Percentiles rank a stretch among this genome's conserved stretches.
Conservation (phyloP, 2,888 invertebrate species). For the Drosophila anomelani region DNA sequence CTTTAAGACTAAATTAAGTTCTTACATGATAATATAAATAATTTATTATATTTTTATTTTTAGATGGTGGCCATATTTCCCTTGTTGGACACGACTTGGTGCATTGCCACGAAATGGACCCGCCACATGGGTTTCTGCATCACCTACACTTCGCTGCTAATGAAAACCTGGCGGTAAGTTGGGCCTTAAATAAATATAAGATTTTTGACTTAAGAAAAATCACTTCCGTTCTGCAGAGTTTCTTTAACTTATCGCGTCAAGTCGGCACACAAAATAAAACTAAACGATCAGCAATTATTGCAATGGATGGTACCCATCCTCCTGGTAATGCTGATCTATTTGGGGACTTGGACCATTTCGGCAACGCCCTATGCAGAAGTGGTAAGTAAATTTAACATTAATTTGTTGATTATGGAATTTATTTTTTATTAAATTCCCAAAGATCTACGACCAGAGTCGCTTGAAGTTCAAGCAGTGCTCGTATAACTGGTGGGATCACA, state of each 20-base stretch:
- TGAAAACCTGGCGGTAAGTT: constrained; percentile 96
- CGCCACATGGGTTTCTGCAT: constrained; percentile 96
- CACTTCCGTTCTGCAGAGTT: constrained; percentile 86
- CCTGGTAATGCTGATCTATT: constrained; percentile 94
- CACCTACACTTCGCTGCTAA: constrained; percentile 95
- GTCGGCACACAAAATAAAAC: constrained; percentile 95
- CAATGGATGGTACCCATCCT: constrained; percentile 97
- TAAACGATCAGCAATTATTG: constrained; percentile 95
- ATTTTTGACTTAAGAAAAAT: too few relatives aligned
- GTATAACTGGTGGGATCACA: constrained; percentile 98
- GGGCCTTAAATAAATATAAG: too few relatives aligned
- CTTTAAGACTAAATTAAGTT: too few relatives aligned
- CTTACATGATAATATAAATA: too few relatives aligned
- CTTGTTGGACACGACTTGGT: constrained; percentile 92
- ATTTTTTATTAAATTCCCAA: neutral
- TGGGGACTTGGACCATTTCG: constrained; percentile 95
- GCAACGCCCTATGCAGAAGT: constrained; percentile 93
- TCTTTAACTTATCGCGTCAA: constrained; percentile 96
- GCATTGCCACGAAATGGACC: constrained; percentile 96
- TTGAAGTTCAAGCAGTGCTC: constrained; percentile 95
- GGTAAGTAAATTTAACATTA: constrained; percentile 83
- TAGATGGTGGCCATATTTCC: constrained; percentile 97
- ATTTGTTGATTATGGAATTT: neutral
- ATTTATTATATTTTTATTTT: neutral
- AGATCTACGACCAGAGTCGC: constrained; percentile 90